A percentile compares a stretch with the other conserved stretches of the same genome.
phyloP scores from a whole-genome alignment of 2,888 invertebrate species.

The Scelioninae gen. 1 region DNA sequence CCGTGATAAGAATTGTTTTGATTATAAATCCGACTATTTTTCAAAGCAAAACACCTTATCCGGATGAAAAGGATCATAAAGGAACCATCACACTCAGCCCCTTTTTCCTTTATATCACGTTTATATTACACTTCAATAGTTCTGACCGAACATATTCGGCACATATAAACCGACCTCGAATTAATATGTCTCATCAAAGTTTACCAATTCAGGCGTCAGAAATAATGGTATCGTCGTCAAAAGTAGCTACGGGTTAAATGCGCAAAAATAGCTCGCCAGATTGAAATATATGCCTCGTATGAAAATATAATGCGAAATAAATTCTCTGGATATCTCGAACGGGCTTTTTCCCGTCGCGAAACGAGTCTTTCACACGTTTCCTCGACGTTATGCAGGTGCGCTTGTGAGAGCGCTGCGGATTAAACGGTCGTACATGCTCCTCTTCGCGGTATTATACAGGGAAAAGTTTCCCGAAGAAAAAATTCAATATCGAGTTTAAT shows the following conservation, averaged over 20 bases:
- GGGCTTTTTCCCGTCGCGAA: slow-evolving; percentile 34
- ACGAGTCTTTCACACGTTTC: slow-evolving; percentile 61
- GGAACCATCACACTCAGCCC: background rate
- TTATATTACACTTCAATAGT: slow-evolving; percentile 37
- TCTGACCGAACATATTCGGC: slow-evolving; percentile 31
- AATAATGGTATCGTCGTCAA: slow-evolving; percentile 21
- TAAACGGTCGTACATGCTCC: slow-evolving; percentile 68
- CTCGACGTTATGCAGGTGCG: slow-evolving; percentile 55
- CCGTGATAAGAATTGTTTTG: too few relatives aligned
- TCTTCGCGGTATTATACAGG: slow-evolving; percentile 66
- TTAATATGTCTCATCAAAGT: slow-evolving; percentile 34
- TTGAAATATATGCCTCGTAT: slow-evolving; percentile 57
- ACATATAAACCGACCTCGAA: slow-evolving; percentile 22
- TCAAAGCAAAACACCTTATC: too few relatives aligned
- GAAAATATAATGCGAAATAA: slow-evolving; percentile 67
- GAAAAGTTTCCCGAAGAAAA: slow-evolving; percentile 69
- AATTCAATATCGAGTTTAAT: slow-evolving; percentile 77
- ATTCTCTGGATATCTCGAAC: slow-evolving; percentile 52
- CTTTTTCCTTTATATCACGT: slow-evolving; percentile 1
- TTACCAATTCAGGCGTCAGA: background rate
- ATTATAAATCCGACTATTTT: too few relatives aligned
- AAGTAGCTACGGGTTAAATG: slow-evolving; percentile 5
- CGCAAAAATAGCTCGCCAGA: slow-evolving; percentile 31
- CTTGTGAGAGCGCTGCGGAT: slow-evolving; percentile 60
- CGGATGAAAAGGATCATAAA: slow-evolving; percentile 31